A percentile compares a stretch with the other conserved stretches of the same genome.
Evolutionary conservation across 2,888 invertebrate species (phyloP).

Genomic region (Toxonevra muliebris): DNA sequence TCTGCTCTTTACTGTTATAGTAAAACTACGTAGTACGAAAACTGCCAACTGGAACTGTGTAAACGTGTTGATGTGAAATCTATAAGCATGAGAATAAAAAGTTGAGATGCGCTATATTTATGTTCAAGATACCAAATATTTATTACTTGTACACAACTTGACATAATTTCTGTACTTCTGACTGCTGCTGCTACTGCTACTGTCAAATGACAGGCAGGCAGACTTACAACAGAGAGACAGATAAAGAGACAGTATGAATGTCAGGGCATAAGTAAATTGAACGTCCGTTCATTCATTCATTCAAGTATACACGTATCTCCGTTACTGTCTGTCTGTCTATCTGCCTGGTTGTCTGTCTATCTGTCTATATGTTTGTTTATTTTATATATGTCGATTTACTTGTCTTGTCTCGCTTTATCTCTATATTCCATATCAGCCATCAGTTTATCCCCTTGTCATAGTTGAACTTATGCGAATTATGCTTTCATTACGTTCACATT

Average conservation of each 20-base stretch:
- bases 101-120: conserved; percentile 6
- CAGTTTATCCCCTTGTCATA: neutral
- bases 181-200: neutral
- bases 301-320: neutral
- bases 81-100: neutral
- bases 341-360: neutral
- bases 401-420: neutral
- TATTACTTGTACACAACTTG: conserved; percentile 57
- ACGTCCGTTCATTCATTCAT: neutral
- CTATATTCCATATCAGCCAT: neutral
- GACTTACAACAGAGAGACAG: neutral
- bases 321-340: neutral
- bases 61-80: conserved; percentile 25
- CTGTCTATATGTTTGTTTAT: neutral
- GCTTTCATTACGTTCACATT: conserved; percentile 30
- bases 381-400: neutral
- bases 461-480: neutral
- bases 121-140: conserved; percentile 50
- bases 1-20: no score
- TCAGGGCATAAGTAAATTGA: neutral
- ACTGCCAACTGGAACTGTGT: conserved; percentile 2
- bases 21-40: no score
- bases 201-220: neutral
- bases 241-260: neutral
- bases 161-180: conserved; percentile 50